Percentiles rank a stretch among this genome's conserved stretches.
Conservation (phyloP, 64 coral and sea anemone genomes). For the Platygyra sinensis region DNA sequence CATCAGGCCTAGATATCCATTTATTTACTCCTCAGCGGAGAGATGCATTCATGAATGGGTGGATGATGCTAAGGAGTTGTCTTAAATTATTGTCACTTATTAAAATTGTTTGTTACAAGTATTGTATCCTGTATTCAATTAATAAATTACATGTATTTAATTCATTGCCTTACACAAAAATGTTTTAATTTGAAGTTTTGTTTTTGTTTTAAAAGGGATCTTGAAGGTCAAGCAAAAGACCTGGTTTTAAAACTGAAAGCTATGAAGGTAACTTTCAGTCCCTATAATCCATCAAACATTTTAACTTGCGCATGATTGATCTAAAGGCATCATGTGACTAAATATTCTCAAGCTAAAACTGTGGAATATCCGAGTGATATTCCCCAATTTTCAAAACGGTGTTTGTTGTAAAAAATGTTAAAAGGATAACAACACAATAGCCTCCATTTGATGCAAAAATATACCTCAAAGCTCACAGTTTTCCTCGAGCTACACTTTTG, state of each 20-base stretch:
- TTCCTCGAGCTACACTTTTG: too few relatives aligned
- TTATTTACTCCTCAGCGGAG: too few relatives aligned
- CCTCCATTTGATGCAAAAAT: too few relatives aligned
- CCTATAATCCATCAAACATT: background rate
- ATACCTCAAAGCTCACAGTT: too few relatives aligned
- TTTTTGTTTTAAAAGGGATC: background rate
- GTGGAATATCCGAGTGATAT: too few relatives aligned
- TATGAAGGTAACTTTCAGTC: slow-evolving; percentile 14
- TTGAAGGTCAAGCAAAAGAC: slow-evolving; percentile 17
- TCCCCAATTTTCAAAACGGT: too few relatives aligned
- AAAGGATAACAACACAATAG: too few relatives aligned
- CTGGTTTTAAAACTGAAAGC: slow-evolving; percentile 28
- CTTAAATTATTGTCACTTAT: background rate
- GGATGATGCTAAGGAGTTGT: background rate
- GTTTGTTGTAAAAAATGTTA: too few relatives aligned
- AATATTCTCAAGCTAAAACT: too few relatives aligned
- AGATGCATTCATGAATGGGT: background rate
- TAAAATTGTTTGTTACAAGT: background rate
- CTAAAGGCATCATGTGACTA: too few relatives aligned
- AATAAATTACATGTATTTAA: background rate
- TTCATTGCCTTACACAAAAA: background rate
- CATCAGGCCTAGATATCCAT: too few relatives aligned
- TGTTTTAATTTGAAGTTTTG: background rate
- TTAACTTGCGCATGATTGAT: background rate
- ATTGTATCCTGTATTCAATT: background rate